Percentiles rank a stretch among this genome's conserved stretches.
These are phyloP conservation scores for Toxostoma redivivum DNA, from an alignment of 2,113 vertebrate species.

Conservation along the genomic window DNA sequence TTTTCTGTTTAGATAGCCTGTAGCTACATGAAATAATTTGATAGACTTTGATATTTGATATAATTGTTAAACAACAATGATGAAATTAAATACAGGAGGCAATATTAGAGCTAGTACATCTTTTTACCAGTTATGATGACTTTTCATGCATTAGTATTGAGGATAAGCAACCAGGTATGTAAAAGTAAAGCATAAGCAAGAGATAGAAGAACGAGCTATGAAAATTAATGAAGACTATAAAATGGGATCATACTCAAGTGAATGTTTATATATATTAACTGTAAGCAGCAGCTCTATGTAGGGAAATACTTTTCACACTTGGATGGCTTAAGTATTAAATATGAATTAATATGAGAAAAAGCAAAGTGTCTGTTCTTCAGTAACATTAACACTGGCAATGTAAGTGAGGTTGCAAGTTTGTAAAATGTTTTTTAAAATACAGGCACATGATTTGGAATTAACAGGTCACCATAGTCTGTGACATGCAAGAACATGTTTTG, in stretches of 20 bases:
- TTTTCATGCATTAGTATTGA: slow-evolving; percentile 19
- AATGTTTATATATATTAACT: background rate
- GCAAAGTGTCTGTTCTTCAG: background rate
- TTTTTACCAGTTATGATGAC: background rate
- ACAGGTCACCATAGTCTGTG: slow-evolving; percentile 35
- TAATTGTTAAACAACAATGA: background rate
- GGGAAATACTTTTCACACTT: slow-evolving; percentile 7
- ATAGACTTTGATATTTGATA: background rate
- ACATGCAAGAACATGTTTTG: slow-evolving; percentile 40
- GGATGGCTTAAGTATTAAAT: slow-evolving; percentile 17
- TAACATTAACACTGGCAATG: slow-evolving; percentile 17
- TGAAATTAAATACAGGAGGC: background rate
- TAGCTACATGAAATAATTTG: background rate
- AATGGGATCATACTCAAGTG: background rate
- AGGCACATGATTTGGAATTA: slow-evolving; percentile 65
- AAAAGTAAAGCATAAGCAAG: background rate
- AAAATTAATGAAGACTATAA: slow-evolving; percentile 3
- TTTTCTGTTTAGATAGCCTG: slow-evolving; percentile 15
- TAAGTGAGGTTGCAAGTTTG: slow-evolving; percentile 4
- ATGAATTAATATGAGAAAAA: background rate
- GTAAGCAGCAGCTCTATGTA: slow-evolving; percentile 11
- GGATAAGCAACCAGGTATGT: background rate
- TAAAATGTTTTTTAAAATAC: slow-evolving; percentile 48
- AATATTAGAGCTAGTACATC: background rate
- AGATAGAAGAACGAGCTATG: background rate